Base-by-base conservation (phyloP, 2,797 vertebrate species). In the Danio kyathit region DNA sequence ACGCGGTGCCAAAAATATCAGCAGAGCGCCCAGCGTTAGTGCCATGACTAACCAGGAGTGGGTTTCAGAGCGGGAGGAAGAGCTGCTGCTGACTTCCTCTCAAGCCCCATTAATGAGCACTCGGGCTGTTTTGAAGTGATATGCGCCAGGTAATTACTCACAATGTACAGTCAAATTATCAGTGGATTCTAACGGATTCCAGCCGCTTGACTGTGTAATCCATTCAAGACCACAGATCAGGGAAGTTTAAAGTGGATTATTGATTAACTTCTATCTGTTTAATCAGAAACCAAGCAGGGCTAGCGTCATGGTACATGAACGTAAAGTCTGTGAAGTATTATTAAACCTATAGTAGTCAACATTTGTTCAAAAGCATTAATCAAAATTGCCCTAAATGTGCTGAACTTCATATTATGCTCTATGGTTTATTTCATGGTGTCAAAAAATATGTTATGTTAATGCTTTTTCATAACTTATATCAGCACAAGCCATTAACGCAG, bases 1-100 rank as follows among this genome's bases (percentile, higher is more conserved):
- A 46, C 76, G 71, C 5, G 38, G 82, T 74, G 86, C 86, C 84
- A 85, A 85, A 87, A 87, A 87, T 87, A 85, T 77, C 83, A 71
- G 60, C 51, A 81, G 76, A 87, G 61, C 52, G n/a, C 56, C 48
- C 21, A 64, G 56, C 82, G 80, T 83, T 85, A 82, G 76, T 48
- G 81, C 70, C 74, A 73, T 76, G 74, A 70, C 74, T 83, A 83
- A 85, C 81, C 74, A 77, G 72, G 76, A 71, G 66, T 75, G 44
- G 48, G 60, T 43, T 60, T 16, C n/a, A 77, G 14, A 43, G 76
- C 69, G 9, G 77, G 69, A 73, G 71, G 40, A 61, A 70, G 63
- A 81, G 74, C 9, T 29, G 29, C 29, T 29, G 72, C 60, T 19
- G 63, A 84, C 77, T 71, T 71, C 43, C 38, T 44, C 46, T 81